Base-by-base conservation (phyloP, 1,140 invertebrate species). In the Drosophila baimaii region DNA sequence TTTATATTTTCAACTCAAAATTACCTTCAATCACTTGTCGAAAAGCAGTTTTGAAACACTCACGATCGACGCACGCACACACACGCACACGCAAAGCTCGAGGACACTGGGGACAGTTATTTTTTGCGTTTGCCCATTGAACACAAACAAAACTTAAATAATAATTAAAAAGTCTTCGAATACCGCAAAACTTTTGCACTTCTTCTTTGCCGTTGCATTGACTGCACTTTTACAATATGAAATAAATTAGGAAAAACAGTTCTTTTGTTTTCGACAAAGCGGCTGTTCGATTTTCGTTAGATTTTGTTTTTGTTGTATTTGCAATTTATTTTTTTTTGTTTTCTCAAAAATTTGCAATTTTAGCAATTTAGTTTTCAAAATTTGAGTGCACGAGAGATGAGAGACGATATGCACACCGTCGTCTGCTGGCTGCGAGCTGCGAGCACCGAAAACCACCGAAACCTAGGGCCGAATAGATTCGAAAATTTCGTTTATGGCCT, bases 391-490 rank as follows among this genome's bases (percentile, higher is more conserved):
- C 73, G 72, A 74, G 55, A 73, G 79, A 82, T 64, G 83, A 81
- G 79, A 85, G 68, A 73, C 64, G 79, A 81, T 90, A 80, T 90
- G 88, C 88, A 88, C 88, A 90, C 77, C 72, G 79, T 81, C 72
- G 79, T 81, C 86, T 76, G 46, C 73, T 82, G 81, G 66, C 85
- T 89, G 82, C 90, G 78, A 90, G 81, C 80, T 82, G 84, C 90
- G 83, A 85, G 90, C 90, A 91, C 88, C 90, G 83, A 85, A 89
- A 90, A 91, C 88, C 81, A 91, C 91, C 91, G 90, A 91, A 91
- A 92, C 91, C 91, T 90, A 89, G 90, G 77, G 80, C 91, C 90
- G 91, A 92, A 92, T 91, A 92, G 89, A 91, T 75, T 91, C 70
- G 74, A 77, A 88, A 91, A 80, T 84, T 91, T 78, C 90, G 88